These are phyloP conservation scores for Trichonephila clavata DNA, from an alignment of 1,140 invertebrate species.

Conservation along the genomic window DNA sequence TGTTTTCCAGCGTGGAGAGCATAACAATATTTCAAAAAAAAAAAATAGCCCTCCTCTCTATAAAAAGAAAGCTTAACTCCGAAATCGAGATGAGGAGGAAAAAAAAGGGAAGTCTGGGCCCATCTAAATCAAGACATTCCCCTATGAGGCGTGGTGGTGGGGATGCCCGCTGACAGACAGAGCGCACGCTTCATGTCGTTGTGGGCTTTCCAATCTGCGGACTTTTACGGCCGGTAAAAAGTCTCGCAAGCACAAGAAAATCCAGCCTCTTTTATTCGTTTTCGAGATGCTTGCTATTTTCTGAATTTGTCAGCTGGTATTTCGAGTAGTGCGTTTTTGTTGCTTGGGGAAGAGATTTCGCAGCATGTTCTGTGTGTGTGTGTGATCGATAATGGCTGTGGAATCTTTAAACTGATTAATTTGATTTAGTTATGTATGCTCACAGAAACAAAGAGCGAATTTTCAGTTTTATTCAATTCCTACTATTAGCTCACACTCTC, in stretches of 20 bases:
- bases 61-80: constrained; percentile 54
- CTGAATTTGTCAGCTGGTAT: constrained; percentile 42
- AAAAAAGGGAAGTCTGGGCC: background rate
- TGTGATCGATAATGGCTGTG: too few relatives aligned
- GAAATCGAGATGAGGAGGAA: constrained; percentile 45
- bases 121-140: constrained; percentile 62
- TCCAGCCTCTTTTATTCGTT: constrained; percentile 29
- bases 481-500: too few relatives aligned
- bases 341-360: too few relatives aligned
- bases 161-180: constrained; percentile 47
- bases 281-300: constrained; percentile 9
- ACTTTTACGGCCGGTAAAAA: constrained; percentile 48
- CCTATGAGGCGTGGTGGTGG: background rate
- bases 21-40: constrained; percentile 50
- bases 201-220: constrained; percentile 38
- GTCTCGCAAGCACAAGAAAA: background rate
- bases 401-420: too few relatives aligned
- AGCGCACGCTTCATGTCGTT: constrained; percentile 52
- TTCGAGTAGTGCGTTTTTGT: too few relatives aligned
- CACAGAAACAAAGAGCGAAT: too few relatives aligned
- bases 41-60: constrained; percentile 20
- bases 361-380: too few relatives aligned
- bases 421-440: too few relatives aligned
- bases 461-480: too few relatives aligned
- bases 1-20: background rate